A percentile compares a stretch with the other conserved stretches of the same genome.
Conservation (phyloP, 1,140 invertebrate species). For the Drosophila watanabei region DNA sequence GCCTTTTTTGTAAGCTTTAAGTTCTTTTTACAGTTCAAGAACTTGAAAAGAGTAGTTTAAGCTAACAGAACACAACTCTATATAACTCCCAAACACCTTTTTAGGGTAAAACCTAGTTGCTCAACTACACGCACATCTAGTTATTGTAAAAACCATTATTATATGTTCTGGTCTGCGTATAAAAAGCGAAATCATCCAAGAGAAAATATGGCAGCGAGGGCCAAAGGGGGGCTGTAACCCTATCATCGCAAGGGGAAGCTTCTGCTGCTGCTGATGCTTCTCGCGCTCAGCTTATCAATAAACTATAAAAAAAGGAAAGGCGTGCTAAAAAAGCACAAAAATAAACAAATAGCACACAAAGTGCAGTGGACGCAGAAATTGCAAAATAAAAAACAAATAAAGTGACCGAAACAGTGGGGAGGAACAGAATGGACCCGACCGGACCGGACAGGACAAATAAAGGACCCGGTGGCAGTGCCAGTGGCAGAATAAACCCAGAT, state of each 20-base stretch:
- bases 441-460: constrained; percentile 32
- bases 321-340: constrained; percentile 25
- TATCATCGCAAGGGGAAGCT: constrained; percentile 44
- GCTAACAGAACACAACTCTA: too few species aligned
- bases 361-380: constrained; percentile 80
- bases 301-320: constrained; percentile 70
- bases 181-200: constrained; percentile 59
- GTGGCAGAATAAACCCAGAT: constrained; percentile 67
- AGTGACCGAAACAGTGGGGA: constrained; percentile 47
- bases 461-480: constrained; percentile 29
- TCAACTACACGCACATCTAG: background rate
- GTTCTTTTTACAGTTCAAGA: background rate
- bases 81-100: background rate
- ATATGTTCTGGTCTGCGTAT: constrained; percentile 47
- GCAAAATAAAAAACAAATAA: constrained; percentile 76
- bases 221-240: constrained; percentile 55
- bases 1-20: too few species aligned
- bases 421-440: constrained; percentile 27
- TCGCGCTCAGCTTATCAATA: constrained; percentile 76
- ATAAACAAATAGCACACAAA: constrained; percentile 66
- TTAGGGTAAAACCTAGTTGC: constrained; percentile 26
- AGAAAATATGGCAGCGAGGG: constrained; percentile 50
- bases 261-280: too few species aligned
- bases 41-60: too few species aligned
- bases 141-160: constrained; percentile 26